These are phyloP conservation scores for Chamaea fasciata DNA, from an alignment of 2,113 vertebrate genomes.

Conservation along the genomic window DNA sequence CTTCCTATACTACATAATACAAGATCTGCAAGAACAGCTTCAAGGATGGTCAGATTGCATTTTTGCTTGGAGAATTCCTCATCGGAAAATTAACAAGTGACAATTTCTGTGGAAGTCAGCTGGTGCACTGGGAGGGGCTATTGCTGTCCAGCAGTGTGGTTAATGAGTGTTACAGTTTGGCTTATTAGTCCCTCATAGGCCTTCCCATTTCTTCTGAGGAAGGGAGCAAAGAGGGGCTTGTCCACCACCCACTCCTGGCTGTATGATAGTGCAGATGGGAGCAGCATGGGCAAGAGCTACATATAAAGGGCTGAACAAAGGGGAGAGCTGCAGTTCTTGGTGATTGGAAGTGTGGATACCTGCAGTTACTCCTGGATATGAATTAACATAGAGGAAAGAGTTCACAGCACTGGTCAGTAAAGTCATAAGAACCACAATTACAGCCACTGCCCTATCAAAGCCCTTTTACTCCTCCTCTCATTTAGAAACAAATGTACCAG, in stretches of 20 bases:
- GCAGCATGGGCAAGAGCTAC: neutral
- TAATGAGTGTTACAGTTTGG: neutral
- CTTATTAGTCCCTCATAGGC: neutral
- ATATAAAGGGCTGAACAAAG: neutral
- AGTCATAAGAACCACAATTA: neutral
- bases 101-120: neutral
- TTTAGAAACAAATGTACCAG: neutral
- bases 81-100: neutral
- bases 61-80: neutral
- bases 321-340: neutral
- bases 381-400: neutral
- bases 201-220: neutral
- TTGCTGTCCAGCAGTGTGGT: neutral
- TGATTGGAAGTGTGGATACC: neutral
- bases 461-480: neutral
- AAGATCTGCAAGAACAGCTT: neutral
- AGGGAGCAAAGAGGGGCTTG: neutral
- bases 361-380: neutral
- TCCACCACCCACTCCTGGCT: fast-evolving
- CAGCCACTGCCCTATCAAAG: neutral
- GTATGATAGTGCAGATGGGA: neutral
- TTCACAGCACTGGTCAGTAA: neutral
- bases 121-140: neutral
- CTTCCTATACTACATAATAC: neutral
- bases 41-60: neutral